Base-by-base conservation (phyloP, 2,888 invertebrate species). In the Melanchra persicariae region DNA sequence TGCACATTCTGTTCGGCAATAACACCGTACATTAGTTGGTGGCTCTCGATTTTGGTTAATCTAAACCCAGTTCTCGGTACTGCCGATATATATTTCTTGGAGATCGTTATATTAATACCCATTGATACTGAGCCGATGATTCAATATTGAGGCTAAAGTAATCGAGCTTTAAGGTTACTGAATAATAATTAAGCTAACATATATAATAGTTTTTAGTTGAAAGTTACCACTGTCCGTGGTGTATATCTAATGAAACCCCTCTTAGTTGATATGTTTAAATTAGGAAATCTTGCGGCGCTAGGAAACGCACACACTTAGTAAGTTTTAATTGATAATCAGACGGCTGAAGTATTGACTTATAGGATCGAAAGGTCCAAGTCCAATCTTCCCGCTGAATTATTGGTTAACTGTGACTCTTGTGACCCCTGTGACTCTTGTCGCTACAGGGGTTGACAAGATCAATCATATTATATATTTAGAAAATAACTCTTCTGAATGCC, bases 281-380 rank as follows among this genome's bases (percentile, higher is more conserved):
- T 74, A 40, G n/a, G n/a, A 26, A 62, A 75, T 80, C 76, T 80
- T 75, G 66, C 77, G 81, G 77, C 81, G 77, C 77, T 79, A 75
- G 63, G 81, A 61, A 62, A 57, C 30, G 22, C 43, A 63, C 45
- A 52, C 37, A 64, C 63, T 64, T 69, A 61, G 8, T 43, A 55
- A 49, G 19, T 45, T 40, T 45, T 60, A 26, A 22, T 49, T 8
- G 37, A 30, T 73, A 54, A 17, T 47, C 1, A 26, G n/a, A n/a
- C 45, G 17, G n/a, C 19, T 55, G 22, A 26, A 49, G 34, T 24
- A 26, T 43, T 19, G 37, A 40, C 30, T 67, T 54, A 40, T 40
- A 47, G 24, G 5, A n/a, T 57, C 15, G 17, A 37, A 19, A 64
- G n/a, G 34, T 49, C 19, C 9, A 49, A 58, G 37, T 51, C 17